phyloP scores from a whole-genome alignment of 1,140 invertebrate species.

The Lucilia sericata region DNA sequence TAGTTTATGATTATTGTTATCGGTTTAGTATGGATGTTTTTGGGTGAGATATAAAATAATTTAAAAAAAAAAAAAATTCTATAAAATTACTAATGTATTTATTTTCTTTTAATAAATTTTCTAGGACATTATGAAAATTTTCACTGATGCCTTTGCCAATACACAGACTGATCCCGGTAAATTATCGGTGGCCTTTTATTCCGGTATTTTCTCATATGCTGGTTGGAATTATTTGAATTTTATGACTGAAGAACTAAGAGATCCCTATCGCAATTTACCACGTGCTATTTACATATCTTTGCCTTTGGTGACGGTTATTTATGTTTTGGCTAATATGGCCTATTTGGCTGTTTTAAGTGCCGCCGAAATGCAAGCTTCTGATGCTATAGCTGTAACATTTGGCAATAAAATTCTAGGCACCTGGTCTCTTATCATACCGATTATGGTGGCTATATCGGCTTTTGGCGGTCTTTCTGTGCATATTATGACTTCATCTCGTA shows the following conservation, averaged over 20 bases:
- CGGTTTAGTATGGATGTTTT: constrained; percentile 81
- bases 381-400: constrained; percentile 95
- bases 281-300: constrained; percentile 94
- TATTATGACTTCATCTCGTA: constrained; percentile 89
- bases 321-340: constrained; percentile 92
- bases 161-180: constrained; percentile 84
- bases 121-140: constrained; percentile 77
- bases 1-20: constrained; percentile 84
- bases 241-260: constrained; percentile 95
- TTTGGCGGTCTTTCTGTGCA: constrained; percentile 89
- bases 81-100: not conserved
- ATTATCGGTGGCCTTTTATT: constrained; percentile 92
- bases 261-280: constrained; percentile 95
- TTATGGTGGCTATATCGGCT: constrained; percentile 87
- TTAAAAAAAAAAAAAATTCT: too few species aligned
- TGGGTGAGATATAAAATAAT: constrained; percentile 70
- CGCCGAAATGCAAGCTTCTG: constrained; percentile 82
- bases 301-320: constrained; percentile 90
- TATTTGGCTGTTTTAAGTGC: constrained; percentile 93
- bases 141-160: constrained; percentile 82
- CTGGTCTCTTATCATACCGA: constrained; percentile 83
- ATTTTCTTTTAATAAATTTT: not conserved
- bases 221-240: constrained; percentile 97
- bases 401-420: constrained; percentile 79
- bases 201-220: constrained; percentile 96